Percentiles rank a stretch among this genome's conserved stretches.
Conservation (phyloP, 2,113 vertebrate genomes). For the Campylorhamphus procurvoides region DNA sequence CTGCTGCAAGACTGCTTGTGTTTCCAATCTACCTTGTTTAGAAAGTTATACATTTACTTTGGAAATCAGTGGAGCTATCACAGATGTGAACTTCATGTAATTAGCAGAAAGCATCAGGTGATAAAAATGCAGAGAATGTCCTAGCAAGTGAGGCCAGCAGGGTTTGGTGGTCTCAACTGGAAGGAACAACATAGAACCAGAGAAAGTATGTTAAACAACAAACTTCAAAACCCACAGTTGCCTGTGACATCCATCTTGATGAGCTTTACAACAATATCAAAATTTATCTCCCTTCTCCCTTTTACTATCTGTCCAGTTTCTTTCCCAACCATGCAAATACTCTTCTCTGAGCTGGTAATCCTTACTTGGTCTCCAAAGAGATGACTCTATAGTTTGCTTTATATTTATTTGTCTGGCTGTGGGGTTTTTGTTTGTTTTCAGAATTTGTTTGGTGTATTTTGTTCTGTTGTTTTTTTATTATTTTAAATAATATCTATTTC, state of each 20-base stretch:
- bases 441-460: not conserved
- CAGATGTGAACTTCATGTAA: not conserved
- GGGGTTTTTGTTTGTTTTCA: not conserved
- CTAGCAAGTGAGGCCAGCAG: not conserved
- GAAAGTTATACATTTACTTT: slow-evolving; percentile 53
- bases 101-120: slow-evolving; percentile 15
- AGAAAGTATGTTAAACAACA: not conserved
- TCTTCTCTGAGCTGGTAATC: not conserved
- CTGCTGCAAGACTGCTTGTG: slow-evolving; percentile 1
- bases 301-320: not conserved
- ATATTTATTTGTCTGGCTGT: not conserved
- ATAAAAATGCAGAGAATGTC: not conserved
- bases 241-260: not conserved
- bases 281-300: not conserved
- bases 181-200: not conserved
- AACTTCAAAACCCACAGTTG: not conserved
- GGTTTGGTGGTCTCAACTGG: not conserved
- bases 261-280: not conserved
- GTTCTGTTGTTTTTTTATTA: no score
- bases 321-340: not conserved
- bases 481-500: not conserved
- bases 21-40: slow-evolving; percentile 16
- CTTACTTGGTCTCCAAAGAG: not conserved
- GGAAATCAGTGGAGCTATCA: slow-evolving; percentile 22
- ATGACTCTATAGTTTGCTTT: not conserved